Base-by-base conservation (phyloP, 2,797 vertebrate species). In the Sebastes kiyomatsui region DNA sequence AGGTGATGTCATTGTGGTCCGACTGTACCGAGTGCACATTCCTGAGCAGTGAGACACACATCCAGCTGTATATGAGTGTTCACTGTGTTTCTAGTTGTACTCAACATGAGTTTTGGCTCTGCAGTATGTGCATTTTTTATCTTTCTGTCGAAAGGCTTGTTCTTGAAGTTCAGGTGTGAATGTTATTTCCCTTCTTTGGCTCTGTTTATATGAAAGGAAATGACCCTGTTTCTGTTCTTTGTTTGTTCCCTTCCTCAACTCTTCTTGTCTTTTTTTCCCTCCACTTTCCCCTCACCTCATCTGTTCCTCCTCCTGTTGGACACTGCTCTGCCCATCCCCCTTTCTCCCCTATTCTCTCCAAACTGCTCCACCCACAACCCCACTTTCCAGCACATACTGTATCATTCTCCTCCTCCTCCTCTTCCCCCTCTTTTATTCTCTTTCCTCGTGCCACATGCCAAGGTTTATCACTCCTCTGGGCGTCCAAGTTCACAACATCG, bases 1-100 rank as follows among this genome's bases (percentile, higher is more conserved):
- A 92, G 91, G 92, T 95, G 94, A 95, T 93, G 94, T 96, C 93
- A 96, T 90, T 72, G 85, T 88, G 92, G 93, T 92, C 85, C 54
- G 75, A 88, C 85, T 90, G 90, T 82, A 82, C 87, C 32, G 86
- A 93, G 87, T 72, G 65, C 88, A 87, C 92, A 96, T 96, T 95
- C 95, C 93, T 93, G 83, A 92, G 87, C 82, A 85, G 88, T 95
- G 94, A 96, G 90, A 87, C 88, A 85, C 64, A 72, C 79, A 87
- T 64, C 88, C 87, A 90, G 90, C 90, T 87, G 88, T 86, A 76
- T 60, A 38, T 27, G 27, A 86, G 81, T 46, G 69, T 84, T 87
- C 68, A 5, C 79, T 65, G 68, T 64, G 77, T 87, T 79, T 79
- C 76, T 80, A 52, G 70, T 81, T 65, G 62, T 20, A 30, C 56